phyloP scores from a whole-genome alignment of 2,113 vertebrate genomes.

The Plotosus lineatus region DNA sequence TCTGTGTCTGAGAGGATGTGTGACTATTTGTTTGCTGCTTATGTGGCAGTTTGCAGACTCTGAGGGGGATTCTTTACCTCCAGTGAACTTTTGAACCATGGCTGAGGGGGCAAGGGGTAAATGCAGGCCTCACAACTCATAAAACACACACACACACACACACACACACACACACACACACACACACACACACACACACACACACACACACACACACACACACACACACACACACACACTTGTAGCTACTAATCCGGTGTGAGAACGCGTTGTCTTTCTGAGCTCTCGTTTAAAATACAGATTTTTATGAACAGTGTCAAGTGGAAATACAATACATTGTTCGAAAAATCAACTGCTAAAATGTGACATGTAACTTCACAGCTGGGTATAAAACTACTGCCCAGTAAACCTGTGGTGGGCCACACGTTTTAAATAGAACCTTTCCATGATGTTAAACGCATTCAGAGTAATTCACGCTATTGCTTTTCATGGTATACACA shows the following conservation, averaged over 20 bases:
- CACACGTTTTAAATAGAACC: neutral
- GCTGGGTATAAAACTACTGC: neutral
- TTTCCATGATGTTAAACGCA: neutral
- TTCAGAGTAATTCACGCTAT: neutral
- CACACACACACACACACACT: constrained; percentile 15
- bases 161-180: constrained; percentile 11
- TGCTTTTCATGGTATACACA: neutral
- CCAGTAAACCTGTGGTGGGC: neutral
- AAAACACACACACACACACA: constrained; percentile 12
- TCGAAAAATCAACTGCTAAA: neutral
- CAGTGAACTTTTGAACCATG: constrained; percentile 37
- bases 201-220: constrained; percentile 10
- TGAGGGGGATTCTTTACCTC: constrained; percentile 15
- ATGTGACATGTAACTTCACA: neutral
- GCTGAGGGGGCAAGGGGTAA: constrained; percentile 26
- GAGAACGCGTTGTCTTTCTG: neutral
- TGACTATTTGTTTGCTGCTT: constrained; percentile 20
- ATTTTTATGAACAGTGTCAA: neutral
- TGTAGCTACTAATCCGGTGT: constrained; percentile 13
- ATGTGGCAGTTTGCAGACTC: neutral
- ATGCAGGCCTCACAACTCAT: neutral
- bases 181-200: constrained; percentile 4
- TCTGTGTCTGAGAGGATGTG: constrained; percentile 10
- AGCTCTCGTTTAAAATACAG: neutral
- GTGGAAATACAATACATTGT: neutral